Base-by-base conservation (phyloP, 1,140 invertebrate genomes). In the Diploscapter pachys region DNA sequence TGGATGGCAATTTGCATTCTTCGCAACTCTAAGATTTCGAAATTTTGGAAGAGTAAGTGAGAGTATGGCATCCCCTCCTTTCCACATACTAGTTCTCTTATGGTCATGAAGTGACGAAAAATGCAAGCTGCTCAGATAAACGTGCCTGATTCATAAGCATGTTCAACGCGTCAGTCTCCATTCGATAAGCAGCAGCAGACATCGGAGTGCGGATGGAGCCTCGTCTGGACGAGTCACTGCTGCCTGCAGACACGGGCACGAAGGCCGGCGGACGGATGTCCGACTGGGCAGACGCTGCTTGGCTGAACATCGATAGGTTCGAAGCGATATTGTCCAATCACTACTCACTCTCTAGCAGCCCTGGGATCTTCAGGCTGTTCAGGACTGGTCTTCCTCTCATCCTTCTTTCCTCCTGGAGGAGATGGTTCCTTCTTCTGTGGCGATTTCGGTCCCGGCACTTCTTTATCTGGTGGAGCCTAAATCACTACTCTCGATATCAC, bases 111-210 rank as follows among this genome's bases (percentile, higher is more conserved):
- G 31, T 1, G 31, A 31, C 31, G 31, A 31, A 31, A 31, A 31
- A 31, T 31, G 31, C 31, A 31, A 31, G 31, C 31, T 31, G 31
- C 31, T 31, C 31, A 31, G 31, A 31, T n/a, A 48, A n/a, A 69
- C 51, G 51, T 69, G 80, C 81, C 76, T 85, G 82, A 74, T 85
- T 85, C 84, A 85, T 85, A 9, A 85, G 52, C 64, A 83, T 72
- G 72, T 85, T 84, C 53, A 84, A 64, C 6, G 82, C 81, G 69
- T 85, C 84, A 3, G 78, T 85, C 56, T 81, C 82, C 53, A 85
- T 63, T 54, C 70, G 72, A 72, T 81, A 83, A 53, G 59, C 63
- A 61, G 62, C 54, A 9, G 61, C 65, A 52, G 78, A 52, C 64
- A 69, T 63, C 9, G 55, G 63, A 13, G 64, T 65, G 53, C 68